Evolutionary conservation across 2,113 vertebrate genomes (phyloP).

Genomic region (Notiomystis cincta): DNA sequence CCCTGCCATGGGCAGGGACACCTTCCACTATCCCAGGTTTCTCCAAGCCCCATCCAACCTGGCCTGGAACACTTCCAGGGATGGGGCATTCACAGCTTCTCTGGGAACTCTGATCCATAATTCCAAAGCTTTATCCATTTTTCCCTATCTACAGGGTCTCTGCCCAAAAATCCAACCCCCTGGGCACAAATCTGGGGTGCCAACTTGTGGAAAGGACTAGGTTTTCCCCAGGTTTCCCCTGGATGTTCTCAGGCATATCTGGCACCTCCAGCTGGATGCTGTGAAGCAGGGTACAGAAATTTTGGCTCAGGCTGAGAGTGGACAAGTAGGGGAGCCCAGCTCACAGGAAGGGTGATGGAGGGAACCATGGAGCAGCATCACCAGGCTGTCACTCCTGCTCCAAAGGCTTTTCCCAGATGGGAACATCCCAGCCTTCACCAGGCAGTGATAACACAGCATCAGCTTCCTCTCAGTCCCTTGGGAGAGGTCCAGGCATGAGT

Average conservation of each 20-base stretch:
- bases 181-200: fast-evolving
- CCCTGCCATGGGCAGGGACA: neutral
- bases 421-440: neutral
- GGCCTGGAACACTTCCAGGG: neutral
- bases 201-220: neutral
- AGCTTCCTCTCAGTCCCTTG: neutral
- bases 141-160: neutral
- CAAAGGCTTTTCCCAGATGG: neutral
- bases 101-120: fast-evolving
- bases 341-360: neutral
- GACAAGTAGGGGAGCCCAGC: fast-evolving
- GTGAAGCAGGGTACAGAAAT: neutral
- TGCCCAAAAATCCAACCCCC: neutral
- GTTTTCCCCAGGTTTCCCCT: neutral
- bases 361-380: neutral
- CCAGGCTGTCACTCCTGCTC: neutral
- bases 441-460: fast-evolving
- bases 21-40: fast-evolving
- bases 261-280: neutral
- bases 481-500: neutral
- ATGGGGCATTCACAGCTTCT: neutral
- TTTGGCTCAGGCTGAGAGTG: neutral
- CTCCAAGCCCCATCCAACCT: neutral
- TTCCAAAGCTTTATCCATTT: neutral
- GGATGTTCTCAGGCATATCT: fast-evolving